Evolutionary conservation across 2,113 vertebrate genomes (phyloP).

Genomic region (Nesogale talazaci): DNA sequence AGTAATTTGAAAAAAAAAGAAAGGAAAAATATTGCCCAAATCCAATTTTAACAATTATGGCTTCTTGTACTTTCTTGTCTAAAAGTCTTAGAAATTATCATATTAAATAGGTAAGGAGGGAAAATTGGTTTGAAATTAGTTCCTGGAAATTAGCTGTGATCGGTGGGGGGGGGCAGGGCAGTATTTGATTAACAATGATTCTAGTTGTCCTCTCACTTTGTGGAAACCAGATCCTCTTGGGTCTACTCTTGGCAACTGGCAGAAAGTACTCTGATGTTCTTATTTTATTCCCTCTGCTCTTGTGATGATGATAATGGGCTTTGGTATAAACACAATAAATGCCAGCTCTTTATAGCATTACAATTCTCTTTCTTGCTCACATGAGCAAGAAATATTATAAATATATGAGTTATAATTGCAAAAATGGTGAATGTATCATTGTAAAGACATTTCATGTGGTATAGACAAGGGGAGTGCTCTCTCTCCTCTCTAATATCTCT

Average conservation of each 20-base stretch:
- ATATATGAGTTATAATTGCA: constrained; percentile 18
- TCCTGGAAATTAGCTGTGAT: constrained; percentile 51
- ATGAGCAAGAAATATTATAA: constrained; percentile 54
- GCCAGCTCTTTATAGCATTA: constrained; percentile 54
- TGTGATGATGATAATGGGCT: constrained; percentile 30
- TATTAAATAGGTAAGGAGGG: constrained; percentile 49
- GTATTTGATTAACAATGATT: constrained; percentile 26
- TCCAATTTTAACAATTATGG: constrained; percentile 73
- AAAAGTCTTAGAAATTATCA: constrained; percentile 72
- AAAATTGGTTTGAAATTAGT: constrained; percentile 58
- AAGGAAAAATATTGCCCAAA: constrained; percentile 74
- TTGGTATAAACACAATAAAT: constrained; percentile 31
- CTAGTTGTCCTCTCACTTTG: constrained; percentile 39
- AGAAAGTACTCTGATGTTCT: constrained; percentile 32
- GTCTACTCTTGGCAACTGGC: neutral
- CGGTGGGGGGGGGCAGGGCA: constrained; percentile 23
- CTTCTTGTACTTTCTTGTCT: constrained; percentile 67
- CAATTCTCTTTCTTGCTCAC: constrained; percentile 24
- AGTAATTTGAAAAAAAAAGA: constrained; percentile 69
- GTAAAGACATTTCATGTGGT: neutral
- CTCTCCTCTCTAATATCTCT: neutral
- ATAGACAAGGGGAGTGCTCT: neutral
- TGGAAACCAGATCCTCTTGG: constrained; percentile 21
- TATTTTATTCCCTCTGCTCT: constrained; percentile 27
- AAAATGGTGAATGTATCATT: neutral